Conservation (phyloP, 2,113 vertebrate genomes). For the Muscicapa adusta region DNA sequence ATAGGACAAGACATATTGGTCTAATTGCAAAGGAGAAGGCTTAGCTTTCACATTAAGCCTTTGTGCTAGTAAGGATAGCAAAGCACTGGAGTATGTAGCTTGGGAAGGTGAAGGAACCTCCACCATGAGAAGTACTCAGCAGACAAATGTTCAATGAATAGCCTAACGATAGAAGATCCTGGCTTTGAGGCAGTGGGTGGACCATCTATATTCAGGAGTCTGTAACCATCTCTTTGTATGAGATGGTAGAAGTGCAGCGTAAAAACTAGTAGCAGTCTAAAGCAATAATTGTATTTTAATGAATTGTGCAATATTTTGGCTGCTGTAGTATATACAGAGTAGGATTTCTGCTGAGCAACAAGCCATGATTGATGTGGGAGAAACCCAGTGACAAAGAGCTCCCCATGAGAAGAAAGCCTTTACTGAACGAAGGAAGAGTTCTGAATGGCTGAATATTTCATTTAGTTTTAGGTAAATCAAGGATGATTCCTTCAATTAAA, state of each 20-base stretch:
- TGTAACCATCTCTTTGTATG: neutral
- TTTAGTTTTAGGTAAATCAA: neutral
- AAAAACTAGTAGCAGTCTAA: neutral
- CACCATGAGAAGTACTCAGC: neutral
- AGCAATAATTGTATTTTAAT: neutral
- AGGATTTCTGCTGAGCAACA: neutral
- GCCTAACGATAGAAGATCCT: neutral
- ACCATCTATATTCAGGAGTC: neutral
- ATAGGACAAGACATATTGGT: neutral
- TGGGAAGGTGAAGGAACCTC: neutral
- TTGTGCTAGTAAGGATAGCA: neutral
- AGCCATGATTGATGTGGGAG: neutral
- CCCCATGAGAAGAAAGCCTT: neutral
- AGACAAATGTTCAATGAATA: neutral
- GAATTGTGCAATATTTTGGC: neutral
- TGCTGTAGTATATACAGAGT: neutral
- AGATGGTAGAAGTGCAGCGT: neutral
- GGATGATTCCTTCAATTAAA: neutral
- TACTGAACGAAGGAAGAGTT: neutral
- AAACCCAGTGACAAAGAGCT: neutral
- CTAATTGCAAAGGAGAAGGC: neutral
- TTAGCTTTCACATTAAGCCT: neutral
- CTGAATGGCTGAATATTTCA: neutral
- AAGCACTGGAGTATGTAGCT: neutral
- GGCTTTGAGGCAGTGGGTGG: neutral